Base-by-base conservation (phyloP, 2,797 vertebrate species). In the Danio jaintianensis region DNA sequence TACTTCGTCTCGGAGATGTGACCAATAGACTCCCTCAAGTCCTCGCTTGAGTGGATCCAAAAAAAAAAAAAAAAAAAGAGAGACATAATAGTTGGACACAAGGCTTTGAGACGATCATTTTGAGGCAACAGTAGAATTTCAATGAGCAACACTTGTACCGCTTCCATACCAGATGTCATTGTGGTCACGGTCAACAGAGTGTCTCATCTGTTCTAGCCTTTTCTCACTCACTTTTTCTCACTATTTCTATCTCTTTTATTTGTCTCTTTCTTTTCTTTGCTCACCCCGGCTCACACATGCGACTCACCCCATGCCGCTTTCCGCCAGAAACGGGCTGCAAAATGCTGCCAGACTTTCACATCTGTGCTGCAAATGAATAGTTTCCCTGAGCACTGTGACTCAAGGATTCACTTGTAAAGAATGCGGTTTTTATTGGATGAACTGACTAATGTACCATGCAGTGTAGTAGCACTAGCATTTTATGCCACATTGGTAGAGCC, bases 381-480 rank as follows among this genome's bases (percentile, higher is more conserved):
- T 94, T 90, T 95, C 92, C 92, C 88, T 92, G 91, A 93, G 93
- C 91, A 90, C 93, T 94, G 89, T 89, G 92, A 94, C 92, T 92
- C 88, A 93, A 94, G 93, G 94, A 92, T 91, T 95, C 88, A 89
- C 93, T 96, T 93, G 89, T 93, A 94, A 96, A 96, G 94, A 95
- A 92, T 93, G 91, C 89, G 93, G 92, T 96, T 96, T 93, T 96
- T 97, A 95, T 94, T 97, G 95, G 94, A 93, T 96, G 97, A 98
- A 97, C 96, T 95, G 93, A 93, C 95, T 98, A 99, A 99, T 98
- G 97, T 97, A 96, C 95, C 97, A 96, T 98, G 97, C 95, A 96
- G 91, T 94, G 92, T 96, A 95, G 95, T 96, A 95, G 93, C 94
- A 96, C 95, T 94, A 95, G 95, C 94, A 96, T 96, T 98, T 98